A percentile compares a stretch with the other conserved stretches of the same genome.
Evolutionary conservation across 35 echinoderm and acorn worm species (phyloP).

Genomic region (Chiridota heheva): DNA sequence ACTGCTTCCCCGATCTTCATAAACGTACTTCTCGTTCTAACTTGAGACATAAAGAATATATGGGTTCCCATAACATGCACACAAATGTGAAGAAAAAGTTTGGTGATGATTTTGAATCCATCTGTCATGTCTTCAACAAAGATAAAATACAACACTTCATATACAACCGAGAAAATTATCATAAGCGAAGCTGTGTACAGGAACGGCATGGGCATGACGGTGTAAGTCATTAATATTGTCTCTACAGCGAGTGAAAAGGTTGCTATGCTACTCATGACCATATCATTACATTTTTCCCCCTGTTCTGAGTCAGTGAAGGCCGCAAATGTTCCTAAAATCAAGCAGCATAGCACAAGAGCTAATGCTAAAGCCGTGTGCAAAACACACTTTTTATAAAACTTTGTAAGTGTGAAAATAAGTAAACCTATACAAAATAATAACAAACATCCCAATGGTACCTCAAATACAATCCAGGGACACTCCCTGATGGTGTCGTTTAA

Average conservation of each 20-base stretch:
- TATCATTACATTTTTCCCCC: not conserved
- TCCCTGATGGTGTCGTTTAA: not conserved
- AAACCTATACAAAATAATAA: slow-evolving; percentile 66
- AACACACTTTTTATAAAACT: slow-evolving; percentile 62
- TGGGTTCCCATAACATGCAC: slow-evolving; percentile 96
- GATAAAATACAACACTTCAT: slow-evolving; percentile 84
- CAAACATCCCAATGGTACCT: slow-evolving; percentile 59
- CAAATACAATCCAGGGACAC: slow-evolving; percentile 49
- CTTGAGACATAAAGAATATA: slow-evolving; percentile 97
- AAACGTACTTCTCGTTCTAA: slow-evolving; percentile 89
- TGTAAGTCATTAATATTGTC: slow-evolving; percentile 96
- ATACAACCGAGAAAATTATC: slow-evolving; percentile 74
- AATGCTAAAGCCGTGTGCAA: slow-evolving; percentile 60
- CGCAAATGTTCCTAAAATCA: slow-evolving; percentile 70
- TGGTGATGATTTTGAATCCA: slow-evolving; percentile 65
- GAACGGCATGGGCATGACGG: slow-evolving; percentile 89
- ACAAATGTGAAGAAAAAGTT: slow-evolving; percentile 90
- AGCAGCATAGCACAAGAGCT: slow-evolving; percentile 55
- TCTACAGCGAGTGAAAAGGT: slow-evolving; percentile 89
- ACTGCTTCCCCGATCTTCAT: slow-evolving; percentile 90
- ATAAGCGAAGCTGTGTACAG: slow-evolving; percentile 51
- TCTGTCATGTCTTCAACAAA: slow-evolving; percentile 23
- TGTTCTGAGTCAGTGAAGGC: slow-evolving; percentile 34
- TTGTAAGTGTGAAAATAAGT: slow-evolving; percentile 55
- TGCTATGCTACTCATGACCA: slow-evolving; percentile 73